Percentiles rank a stretch among this genome's conserved stretches.
Evolutionary conservation across 2,888 invertebrate species (phyloP).

Genomic region (Andrena camellia): DNA sequence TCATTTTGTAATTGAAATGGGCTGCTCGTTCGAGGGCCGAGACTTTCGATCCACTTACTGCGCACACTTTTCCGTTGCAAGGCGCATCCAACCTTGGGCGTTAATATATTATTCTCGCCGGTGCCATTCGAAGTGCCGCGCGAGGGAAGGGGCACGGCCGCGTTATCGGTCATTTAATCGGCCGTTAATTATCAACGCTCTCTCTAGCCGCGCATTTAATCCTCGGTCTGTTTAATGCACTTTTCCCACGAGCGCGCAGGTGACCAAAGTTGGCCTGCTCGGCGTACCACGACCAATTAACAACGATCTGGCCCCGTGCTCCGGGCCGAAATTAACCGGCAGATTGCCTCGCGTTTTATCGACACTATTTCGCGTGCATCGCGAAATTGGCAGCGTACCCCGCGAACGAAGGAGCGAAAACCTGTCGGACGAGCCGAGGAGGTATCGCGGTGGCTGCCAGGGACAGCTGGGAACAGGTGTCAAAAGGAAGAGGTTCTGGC

Average conservation of each 20-base stretch:
- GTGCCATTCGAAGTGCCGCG: not conserved
- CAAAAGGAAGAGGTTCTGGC: slow-evolving; percentile 58
- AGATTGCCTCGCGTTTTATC: slow-evolving; percentile 34
- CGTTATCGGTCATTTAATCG: slow-evolving; percentile 15
- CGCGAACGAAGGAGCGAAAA: slow-evolving; percentile 31
- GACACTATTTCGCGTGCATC: slow-evolving; percentile 20
- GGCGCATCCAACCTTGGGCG: not conserved
- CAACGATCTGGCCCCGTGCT: slow-evolving; percentile 22
- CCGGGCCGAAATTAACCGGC: slow-evolving; percentile 59
- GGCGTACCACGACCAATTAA: slow-evolving; percentile 66
- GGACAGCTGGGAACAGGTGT: slow-evolving; percentile 70
- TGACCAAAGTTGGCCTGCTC: slow-evolving; percentile 54
- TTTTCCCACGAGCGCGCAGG: slow-evolving; percentile 62
- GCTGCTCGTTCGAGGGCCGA: not conserved
- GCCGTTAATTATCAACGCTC: slow-evolving; percentile 56
- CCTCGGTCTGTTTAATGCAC: slow-evolving; percentile 53
- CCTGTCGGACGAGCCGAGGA: slow-evolving; percentile 13
- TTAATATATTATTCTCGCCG: slow-evolving; percentile 4
- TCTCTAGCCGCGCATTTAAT: slow-evolving; percentile 38
- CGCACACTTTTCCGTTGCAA: not conserved
- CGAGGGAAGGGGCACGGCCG: not conserved
- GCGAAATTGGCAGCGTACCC: slow-evolving; percentile 67
- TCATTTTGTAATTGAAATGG: not conserved
- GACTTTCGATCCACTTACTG: not conserved
- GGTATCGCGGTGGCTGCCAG: slow-evolving; percentile 39